These are phyloP conservation scores for Allacma fusca DNA, from an alignment of 2,888 invertebrate genomes.

Conservation along the genomic window DNA sequence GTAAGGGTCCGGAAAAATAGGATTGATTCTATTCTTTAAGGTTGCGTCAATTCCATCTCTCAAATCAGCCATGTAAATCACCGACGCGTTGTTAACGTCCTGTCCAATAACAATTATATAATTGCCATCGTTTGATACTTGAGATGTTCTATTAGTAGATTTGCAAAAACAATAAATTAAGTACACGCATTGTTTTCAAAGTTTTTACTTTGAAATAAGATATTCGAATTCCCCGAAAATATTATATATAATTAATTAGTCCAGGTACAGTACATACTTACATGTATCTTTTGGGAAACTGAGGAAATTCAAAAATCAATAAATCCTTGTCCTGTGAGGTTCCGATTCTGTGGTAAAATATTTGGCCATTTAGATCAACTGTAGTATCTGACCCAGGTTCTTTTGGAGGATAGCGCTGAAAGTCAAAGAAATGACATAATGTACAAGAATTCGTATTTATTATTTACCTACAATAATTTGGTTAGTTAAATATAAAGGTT, in stretches of 20 bases:
- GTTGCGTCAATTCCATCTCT: background rate
- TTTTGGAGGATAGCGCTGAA: background rate
- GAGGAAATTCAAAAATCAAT: background rate
- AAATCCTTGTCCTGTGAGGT: background rate
- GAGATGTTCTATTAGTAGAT: background rate
- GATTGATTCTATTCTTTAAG: background rate
- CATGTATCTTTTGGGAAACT: background rate
- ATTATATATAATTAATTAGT: no score
- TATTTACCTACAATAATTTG: constrained; percentile 65
- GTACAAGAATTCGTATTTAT: background rate
- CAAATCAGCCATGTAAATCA: background rate
- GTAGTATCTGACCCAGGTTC: constrained; percentile 60
- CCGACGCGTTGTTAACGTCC: background rate
- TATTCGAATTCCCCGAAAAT: no score
- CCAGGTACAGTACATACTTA: no score
- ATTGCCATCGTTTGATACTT: constrained; percentile 20
- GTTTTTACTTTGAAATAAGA: no score
- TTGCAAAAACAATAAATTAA: no score
- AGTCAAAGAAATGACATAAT: constrained; percentile 61
- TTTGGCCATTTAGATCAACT: background rate
- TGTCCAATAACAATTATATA: constrained; percentile 13
- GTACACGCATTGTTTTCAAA: no score
- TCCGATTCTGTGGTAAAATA: constrained; percentile 14
- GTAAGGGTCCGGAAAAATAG: background rate
- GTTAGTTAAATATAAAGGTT: no score